Conservation (phyloP, 2,113 vertebrate genomes). For the Oreochromis aureus region DNA sequence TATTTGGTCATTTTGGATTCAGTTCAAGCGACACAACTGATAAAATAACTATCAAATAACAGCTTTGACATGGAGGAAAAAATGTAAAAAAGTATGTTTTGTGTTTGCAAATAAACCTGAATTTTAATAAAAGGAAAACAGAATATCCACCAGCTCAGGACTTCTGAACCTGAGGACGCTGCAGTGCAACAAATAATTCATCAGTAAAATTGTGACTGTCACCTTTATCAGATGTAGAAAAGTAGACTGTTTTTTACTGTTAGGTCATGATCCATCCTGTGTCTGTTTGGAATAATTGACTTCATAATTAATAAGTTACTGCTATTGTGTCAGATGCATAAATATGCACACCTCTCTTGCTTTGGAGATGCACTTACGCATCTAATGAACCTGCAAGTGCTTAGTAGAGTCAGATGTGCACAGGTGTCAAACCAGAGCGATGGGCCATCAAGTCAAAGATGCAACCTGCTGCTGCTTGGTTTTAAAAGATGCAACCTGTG, state of each 20-base stretch:
- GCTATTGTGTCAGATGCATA: not conserved
- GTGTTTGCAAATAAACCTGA: not conserved
- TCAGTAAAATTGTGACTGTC: not conserved
- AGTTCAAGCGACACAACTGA: not conserved
- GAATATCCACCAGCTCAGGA: not conserved
- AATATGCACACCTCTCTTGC: not conserved
- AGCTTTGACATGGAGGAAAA: not conserved
- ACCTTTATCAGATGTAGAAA: not conserved
- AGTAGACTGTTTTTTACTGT: not conserved
- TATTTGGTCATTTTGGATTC: not conserved
- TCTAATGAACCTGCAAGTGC: not conserved
- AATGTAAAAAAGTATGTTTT: not conserved
- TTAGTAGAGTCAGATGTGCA: not conserved
- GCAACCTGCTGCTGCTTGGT: not conserved
- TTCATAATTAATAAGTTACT: not conserved
- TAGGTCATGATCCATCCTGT: not conserved
- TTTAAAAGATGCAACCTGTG: not conserved
- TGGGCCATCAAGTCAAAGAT: not conserved
- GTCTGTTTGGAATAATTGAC: not conserved
- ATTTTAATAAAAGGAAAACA: not conserved
- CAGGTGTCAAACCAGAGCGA: not conserved
- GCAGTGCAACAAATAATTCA: not conserved
- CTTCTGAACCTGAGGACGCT: not conserved
- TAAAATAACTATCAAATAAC: not conserved
- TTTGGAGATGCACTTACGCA: fast-evolving